Base-by-base conservation (phyloP, 2,113 vertebrate genomes). In the Acrocephalus kingi region DNA sequence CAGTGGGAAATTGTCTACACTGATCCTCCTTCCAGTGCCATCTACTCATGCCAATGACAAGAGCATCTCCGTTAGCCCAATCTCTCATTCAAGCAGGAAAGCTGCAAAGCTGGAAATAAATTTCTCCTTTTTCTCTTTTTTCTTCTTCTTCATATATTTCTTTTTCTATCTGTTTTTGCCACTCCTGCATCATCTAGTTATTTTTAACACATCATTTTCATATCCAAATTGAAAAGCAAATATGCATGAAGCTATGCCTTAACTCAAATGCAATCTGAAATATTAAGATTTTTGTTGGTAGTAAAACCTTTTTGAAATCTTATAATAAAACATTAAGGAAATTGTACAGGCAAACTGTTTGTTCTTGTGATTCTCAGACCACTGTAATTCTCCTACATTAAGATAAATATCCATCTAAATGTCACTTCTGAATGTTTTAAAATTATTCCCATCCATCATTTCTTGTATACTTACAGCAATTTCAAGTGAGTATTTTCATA, bases 351-450 rank as follows among this genome's bases (percentile, higher is more conserved):
- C 56, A 90, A 84, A 30, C 14, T 73, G 20, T 73, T 92, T 93
- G 41, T 86, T 87, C 43, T 51, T 41, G 35, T 45, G 55, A 69
- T 33, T 66, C 59, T 61, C 46, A 88, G 51, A 71, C 24, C 16
- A 25, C 39, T 80, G 13, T 80, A 84, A 83, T 94, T 96, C 79
- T 77, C 72, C 31, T 66, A 46, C 21, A 86, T 92, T 80, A 93
- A 92, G 61, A 93, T 67, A 90, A 93, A 85, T 66, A 93, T 90
- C 59, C 52, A 92, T 88, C 72, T 84, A 94, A 96, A 85, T 69
- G 63, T 77, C 85, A 85, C 7, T 28, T 76, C 15, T 73, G 49
- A 90, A 89, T 75, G 21, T 25, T 15, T 61, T 84, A 28, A 79
- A 92, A 84, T 94, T 83, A 71, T 86, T 66, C 41, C 13, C 72